These are phyloP conservation scores for Drosophila pallidifrons DNA, from an alignment of 1,140 invertebrate species.

Conservation along the genomic window DNA sequence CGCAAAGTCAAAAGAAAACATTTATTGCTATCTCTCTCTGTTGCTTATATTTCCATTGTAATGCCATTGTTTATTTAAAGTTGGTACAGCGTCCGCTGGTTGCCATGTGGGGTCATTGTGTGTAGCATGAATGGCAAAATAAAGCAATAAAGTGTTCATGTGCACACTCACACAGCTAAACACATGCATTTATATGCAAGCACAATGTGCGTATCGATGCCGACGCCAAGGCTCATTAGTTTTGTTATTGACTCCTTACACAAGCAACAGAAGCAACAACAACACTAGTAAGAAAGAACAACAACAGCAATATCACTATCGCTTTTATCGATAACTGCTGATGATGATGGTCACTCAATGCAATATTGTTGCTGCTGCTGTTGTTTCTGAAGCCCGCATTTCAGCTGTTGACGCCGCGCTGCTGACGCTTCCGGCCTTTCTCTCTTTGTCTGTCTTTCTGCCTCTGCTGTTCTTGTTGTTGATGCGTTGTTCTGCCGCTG, in stretches of 20 bases:
- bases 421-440: slow-evolving; percentile 48
- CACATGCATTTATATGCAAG: slow-evolving; percentile 20
- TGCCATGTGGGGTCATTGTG: slow-evolving; percentile 81
- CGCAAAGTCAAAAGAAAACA: slow-evolving; percentile 13
- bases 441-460: slow-evolving; percentile 32
- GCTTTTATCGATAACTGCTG: slow-evolving; percentile 74
- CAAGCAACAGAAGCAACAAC: slow-evolving; percentile 42
- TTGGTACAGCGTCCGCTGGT: slow-evolving; percentile 46
- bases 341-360: slow-evolving; percentile 59
- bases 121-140: slow-evolving; percentile 74
- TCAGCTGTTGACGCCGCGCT: slow-evolving; percentile 58
- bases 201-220: slow-evolving; percentile 32
- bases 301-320: slow-evolving; percentile 58
- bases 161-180: neutral
- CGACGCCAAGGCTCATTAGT: slow-evolving; percentile 77
- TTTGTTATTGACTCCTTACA: slow-evolving; percentile 77
- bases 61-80: slow-evolving; percentile 54
- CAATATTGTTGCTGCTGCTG: slow-evolving; percentile 47
- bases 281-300: slow-evolving; percentile 23
- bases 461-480: neutral
- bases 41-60: slow-evolving; percentile 19
- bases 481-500: slow-evolving; percentile 20
- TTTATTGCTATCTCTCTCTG: neutral
- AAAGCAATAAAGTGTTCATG: slow-evolving; percentile 67
- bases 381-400: slow-evolving; percentile 65